Percentiles rank a stretch among this genome's conserved stretches.
Conservation (phyloP, 2,888 invertebrate genomes). For the Dryocosmus kuriphilus region DNA sequence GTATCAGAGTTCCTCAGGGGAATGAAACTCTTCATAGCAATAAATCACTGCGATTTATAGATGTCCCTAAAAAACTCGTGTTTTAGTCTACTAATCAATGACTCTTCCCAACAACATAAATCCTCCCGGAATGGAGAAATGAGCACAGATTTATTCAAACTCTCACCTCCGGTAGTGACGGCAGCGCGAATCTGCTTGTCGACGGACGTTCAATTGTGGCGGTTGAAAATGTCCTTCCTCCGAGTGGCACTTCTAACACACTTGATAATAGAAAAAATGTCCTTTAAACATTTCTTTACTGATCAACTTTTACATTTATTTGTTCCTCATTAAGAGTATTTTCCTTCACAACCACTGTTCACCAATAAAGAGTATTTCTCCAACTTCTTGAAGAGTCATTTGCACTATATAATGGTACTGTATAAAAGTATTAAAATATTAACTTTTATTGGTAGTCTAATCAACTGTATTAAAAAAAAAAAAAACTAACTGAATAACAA, state of each 20-base stretch:
- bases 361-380: background rate
- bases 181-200: slow-evolving; percentile 68
- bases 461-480: background rate
- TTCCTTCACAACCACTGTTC: background rate
- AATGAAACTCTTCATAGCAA: too few relatives aligned
- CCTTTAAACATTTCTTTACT: background rate
- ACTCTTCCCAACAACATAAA: background rate
- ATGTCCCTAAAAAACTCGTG: background rate
- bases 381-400: background rate
- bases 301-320: background rate
- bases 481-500: background rate
- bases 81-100: background rate
- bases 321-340: background rate
- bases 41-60: background rate
- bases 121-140: background rate
- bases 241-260: slow-evolving; percentile 1
- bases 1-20: too few relatives aligned
- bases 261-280: background rate
- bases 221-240: slow-evolving; percentile 13
- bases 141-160: background rate
- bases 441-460: background rate
- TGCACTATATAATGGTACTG: background rate
- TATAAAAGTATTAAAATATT: background rate
- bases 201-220: slow-evolving; percentile 56
- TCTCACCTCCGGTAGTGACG: slow-evolving; percentile 72